phyloP scores from a whole-genome alignment of 2,888 invertebrate genomes.

The Agrotis clavis region DNA sequence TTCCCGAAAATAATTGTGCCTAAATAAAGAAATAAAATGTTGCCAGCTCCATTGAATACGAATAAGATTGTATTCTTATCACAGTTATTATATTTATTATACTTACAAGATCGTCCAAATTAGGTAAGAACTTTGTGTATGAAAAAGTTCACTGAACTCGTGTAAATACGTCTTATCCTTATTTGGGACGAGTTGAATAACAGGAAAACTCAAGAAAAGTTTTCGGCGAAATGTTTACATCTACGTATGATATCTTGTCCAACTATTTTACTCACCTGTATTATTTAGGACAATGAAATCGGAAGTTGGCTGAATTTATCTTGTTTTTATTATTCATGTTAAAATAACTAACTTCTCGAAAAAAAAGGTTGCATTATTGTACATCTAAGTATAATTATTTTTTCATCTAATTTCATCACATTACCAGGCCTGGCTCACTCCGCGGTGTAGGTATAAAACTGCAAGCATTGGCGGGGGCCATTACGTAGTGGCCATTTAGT shows the following conservation, averaged over 20 bases:
- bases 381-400: too few species aligned
- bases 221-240: slow-evolving; percentile 32
- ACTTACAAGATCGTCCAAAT: not conserved
- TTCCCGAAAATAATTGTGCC: too few species aligned
- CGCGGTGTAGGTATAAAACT: too few species aligned
- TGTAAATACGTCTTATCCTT: slow-evolving; percentile 8
- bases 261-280: slow-evolving; percentile 48
- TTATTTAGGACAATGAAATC: slow-evolving; percentile 44
- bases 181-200: slow-evolving; percentile 29
- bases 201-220: slow-evolving; percentile 41
- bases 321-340: not conserved
- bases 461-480: too few species aligned
- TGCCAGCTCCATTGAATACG: not conserved
- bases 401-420: too few species aligned
- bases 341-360: too few species aligned
- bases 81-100: too few species aligned
- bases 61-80: not conserved
- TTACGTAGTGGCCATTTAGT: too few species aligned
- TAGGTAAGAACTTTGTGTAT: not conserved
- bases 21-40: not conserved
- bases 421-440: too few species aligned
- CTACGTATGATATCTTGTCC: slow-evolving; percentile 30
- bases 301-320: slow-evolving; percentile 18
- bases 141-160: slow-evolving; percentile 28
- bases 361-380: too few species aligned